A percentile compares a stretch with the other conserved stretches of the same genome.
These are phyloP conservation scores for Columba guinea DNA, from an alignment of 2,797 vertebrate genomes.

Conservation along the genomic window DNA sequence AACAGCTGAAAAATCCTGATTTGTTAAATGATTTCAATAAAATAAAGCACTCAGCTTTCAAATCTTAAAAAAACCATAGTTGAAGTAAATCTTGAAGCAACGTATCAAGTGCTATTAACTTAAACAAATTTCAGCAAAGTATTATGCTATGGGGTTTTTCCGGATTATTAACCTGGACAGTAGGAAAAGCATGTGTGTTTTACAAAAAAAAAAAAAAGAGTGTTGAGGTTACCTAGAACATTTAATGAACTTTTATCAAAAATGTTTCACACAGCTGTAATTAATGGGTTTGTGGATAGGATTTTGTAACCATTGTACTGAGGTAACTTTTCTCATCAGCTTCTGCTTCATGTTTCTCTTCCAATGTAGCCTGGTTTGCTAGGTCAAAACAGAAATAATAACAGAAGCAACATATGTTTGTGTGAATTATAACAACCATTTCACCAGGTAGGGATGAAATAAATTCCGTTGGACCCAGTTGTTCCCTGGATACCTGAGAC, in stretches of 20 bases:
- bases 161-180: not conserved
- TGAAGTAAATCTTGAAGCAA: not conserved
- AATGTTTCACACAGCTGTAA: not conserved
- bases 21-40: not conserved
- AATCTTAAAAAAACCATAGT: not conserved
- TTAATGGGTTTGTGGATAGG: not conserved
- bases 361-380: not conserved
- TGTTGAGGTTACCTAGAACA: not conserved
- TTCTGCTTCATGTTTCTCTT: not conserved
- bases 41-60: not conserved
- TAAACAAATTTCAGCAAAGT: not conserved
- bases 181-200: not conserved
- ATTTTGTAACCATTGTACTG: not conserved
- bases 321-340: not conserved
- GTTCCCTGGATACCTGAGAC: not conserved
- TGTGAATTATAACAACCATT: not conserved
- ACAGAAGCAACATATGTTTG: not conserved
- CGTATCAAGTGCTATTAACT: not conserved
- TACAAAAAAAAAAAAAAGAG: not conserved
- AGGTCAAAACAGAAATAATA: not conserved
- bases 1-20: not conserved
- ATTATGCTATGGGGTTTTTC: not conserved
- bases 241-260: not conserved
- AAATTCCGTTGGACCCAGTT: not conserved
- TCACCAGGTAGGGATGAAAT: not conserved